These are phyloP conservation scores for Allolobophora icterica DNA, from an alignment of 2,888 invertebrate species.

Conservation along the genomic window DNA sequence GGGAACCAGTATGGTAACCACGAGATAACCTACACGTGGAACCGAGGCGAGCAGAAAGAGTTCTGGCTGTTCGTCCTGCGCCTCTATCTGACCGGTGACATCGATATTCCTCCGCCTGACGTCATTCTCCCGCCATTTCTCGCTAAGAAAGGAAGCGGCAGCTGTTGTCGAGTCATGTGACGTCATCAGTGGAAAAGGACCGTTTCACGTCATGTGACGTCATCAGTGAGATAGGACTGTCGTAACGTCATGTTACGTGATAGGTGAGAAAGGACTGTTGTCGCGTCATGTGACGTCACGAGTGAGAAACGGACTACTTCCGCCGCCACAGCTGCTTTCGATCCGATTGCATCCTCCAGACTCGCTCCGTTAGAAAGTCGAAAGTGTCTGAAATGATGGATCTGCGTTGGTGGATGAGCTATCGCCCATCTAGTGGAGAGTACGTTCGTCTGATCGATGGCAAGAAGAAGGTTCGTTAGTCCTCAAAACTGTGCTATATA, in stretches of 20 bases:
- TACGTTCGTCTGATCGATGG: neutral
- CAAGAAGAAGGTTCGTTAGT: neutral
- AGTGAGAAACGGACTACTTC: neutral
- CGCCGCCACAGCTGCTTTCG: neutral
- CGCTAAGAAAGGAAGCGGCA: slow-evolving; percentile 23
- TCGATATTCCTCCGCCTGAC: slow-evolving; percentile 45
- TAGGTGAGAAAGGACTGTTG: neutral
- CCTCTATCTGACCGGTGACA: slow-evolving; percentile 48
- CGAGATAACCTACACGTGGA: slow-evolving; percentile 52
- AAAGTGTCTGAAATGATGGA: neutral
- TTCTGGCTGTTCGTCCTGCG: slow-evolving; percentile 50
- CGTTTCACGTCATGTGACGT: neutral
- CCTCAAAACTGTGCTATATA: too few species aligned
- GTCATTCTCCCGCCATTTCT: slow-evolving; percentile 43
- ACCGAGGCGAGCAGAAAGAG: slow-evolving; percentile 51
- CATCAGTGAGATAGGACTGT: neutral
- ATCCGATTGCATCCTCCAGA: neutral
- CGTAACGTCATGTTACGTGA: neutral
- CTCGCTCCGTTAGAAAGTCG: neutral
- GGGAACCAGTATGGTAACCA: slow-evolving; percentile 52
- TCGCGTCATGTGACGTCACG: slow-evolving; percentile 1
- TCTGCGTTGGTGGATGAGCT: neutral
- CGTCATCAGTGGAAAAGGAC: neutral
- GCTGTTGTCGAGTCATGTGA: slow-evolving; percentile 34
- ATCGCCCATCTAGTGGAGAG: neutral